These are phyloP conservation scores for Babylonia areolata DNA, from an alignment of 1,140 invertebrate species.

Conservation along the genomic window DNA sequence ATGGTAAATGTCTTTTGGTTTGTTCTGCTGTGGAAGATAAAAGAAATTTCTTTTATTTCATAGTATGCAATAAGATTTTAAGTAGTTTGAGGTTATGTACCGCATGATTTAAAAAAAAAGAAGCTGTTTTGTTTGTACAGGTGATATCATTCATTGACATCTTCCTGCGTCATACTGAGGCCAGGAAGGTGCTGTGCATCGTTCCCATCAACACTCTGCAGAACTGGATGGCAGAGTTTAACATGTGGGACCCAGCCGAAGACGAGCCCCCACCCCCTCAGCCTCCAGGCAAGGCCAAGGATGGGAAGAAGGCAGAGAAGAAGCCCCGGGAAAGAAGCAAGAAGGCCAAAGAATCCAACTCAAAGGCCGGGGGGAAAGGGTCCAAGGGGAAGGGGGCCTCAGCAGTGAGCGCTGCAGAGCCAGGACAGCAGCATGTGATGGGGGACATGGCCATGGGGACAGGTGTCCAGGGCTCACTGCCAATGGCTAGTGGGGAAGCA, in stretches of 20 bases:
- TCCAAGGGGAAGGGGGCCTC: neutral
- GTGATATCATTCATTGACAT: constrained; percentile 96
- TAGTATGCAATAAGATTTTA: too few relatives aligned
- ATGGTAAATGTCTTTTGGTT: too few relatives aligned
- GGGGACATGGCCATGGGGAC: neutral
- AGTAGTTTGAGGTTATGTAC: too few relatives aligned
- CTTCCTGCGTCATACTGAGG: constrained; percentile 92
- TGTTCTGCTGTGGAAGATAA: too few relatives aligned
- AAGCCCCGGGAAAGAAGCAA: neutral
- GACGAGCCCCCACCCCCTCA: constrained; percentile 30
- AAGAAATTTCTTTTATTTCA: too few relatives aligned
- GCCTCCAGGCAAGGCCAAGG: constrained; percentile 11
- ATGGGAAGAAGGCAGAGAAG: constrained; percentile 5
- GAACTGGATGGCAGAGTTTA: constrained; percentile 98
- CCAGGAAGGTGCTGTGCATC: constrained; percentile 93
- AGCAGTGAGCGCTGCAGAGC: too few relatives aligned
- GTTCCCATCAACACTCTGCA: constrained; percentile 99
- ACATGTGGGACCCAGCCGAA: constrained; percentile 91
- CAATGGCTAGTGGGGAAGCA: neutral
- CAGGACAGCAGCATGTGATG: neutral
- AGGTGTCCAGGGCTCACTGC: neutral
- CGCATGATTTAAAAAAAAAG: too few relatives aligned
- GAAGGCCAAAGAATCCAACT: neutral
- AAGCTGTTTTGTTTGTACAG: constrained; percentile 55
- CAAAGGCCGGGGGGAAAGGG: neutral